phyloP scores from a whole-genome alignment of 2,888 invertebrate species.

The Neoitamus cyanurus region DNA sequence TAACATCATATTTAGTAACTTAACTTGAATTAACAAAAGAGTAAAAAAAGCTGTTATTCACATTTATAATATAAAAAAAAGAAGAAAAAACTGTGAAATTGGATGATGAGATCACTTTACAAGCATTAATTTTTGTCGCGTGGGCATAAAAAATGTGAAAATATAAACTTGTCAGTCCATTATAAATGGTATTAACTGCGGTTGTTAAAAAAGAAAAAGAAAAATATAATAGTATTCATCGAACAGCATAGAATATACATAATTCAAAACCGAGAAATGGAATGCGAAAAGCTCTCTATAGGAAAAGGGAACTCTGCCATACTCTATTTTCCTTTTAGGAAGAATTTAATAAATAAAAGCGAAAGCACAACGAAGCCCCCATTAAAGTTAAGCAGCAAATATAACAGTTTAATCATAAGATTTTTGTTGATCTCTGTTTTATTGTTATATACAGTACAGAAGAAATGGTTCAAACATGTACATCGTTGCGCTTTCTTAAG shows the following conservation, averaged over 20 bases:
- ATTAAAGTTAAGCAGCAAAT: neutral
- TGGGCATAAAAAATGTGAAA: constrained; percentile 29
- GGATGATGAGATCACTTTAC: constrained; percentile 67
- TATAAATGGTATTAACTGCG: neutral
- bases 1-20: constrained; percentile 39
- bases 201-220: neutral
- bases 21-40: constrained; percentile 23
- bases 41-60: constrained; percentile 31
- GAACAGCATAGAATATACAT: constrained; percentile 1
- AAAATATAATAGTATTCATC: neutral
- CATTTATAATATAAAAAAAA: constrained; percentile 51
- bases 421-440: neutral
- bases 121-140: constrained; percentile 52
- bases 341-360: neutral
- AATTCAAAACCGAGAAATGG: neutral
- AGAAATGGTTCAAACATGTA: neutral
- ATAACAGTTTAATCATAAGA: too few species aligned
- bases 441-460: neutral
- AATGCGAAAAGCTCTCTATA: neutral
- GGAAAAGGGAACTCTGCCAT: neutral
- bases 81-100: constrained; percentile 64
- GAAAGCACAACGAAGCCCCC: neutral
- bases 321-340: neutral
- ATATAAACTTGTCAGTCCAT: constrained; percentile 2
- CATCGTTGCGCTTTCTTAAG: neutral